phyloP scores from a whole-genome alignment of 1,140 invertebrate species.

The Trinorchestia longiramus region DNA sequence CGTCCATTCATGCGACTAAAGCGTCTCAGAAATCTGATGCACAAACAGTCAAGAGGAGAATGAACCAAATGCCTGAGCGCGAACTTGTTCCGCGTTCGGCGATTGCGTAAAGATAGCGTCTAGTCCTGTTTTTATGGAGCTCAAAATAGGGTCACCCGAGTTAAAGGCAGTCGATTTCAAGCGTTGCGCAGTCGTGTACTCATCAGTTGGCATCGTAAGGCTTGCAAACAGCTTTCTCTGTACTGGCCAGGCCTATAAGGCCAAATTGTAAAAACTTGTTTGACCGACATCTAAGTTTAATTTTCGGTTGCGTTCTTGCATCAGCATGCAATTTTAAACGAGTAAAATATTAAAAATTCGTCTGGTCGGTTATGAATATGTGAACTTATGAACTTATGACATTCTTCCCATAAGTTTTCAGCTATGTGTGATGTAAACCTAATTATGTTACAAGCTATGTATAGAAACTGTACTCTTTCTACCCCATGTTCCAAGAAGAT shows the following conservation, averaged over 20 bases:
- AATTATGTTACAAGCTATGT: neutral
- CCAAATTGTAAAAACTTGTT: neutral
- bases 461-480: neutral
- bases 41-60: neutral
- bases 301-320: neutral
- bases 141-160: neutral
- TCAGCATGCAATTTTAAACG: neutral
- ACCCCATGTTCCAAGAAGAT: neutral
- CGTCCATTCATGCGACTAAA: neutral
- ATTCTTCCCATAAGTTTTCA: neutral
- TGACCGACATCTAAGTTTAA: neutral
- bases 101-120: neutral
- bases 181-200: neutral
- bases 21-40: neutral
- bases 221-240: neutral
- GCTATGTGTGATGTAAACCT: neutral
- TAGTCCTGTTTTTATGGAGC: neutral
- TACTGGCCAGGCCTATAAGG: neutral
- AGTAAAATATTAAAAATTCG: neutral
- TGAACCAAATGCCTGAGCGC: neutral
- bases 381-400: neutral
- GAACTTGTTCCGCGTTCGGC: neutral
- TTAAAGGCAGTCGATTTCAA: neutral
- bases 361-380: neutral
- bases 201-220: neutral